These are phyloP conservation scores for Diprion similis DNA, from an alignment of 1,140 invertebrate species.

Conservation along the genomic window DNA sequence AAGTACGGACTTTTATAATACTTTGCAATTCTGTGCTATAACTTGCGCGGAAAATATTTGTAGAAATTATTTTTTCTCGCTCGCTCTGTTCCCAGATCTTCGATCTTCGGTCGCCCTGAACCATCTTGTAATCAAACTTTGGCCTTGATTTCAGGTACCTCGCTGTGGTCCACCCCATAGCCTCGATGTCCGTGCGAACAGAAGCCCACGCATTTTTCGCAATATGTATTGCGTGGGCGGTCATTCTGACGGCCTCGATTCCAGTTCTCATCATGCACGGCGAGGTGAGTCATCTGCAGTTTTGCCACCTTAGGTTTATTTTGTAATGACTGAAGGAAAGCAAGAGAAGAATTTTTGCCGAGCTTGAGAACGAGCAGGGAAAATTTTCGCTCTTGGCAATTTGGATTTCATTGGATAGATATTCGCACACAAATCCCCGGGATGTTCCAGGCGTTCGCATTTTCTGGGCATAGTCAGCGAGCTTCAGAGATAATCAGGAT, in stretches of 20 bases:
- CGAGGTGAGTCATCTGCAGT: slow-evolving; percentile 72
- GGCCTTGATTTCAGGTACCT: slow-evolving; percentile 68
- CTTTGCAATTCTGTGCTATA: too few species aligned
- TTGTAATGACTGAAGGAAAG: slow-evolving; percentile 47
- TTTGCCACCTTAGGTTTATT: slow-evolving; percentile 56
- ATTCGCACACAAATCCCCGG: too few species aligned
- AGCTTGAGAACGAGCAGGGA: not conserved
- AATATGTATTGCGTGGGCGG: slow-evolving; percentile 81
- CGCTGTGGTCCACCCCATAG: slow-evolving; percentile 93
- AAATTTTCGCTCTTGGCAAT: too few species aligned
- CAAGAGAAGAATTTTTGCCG: not conserved
- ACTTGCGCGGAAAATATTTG: too few species aligned
- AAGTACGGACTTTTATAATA: too few species aligned
- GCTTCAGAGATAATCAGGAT: too few species aligned
- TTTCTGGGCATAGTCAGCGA: too few species aligned
- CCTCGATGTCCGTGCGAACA: slow-evolving; percentile 87
- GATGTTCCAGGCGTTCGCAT: too few species aligned
- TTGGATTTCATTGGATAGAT: too few species aligned
- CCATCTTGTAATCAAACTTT: not conserved
- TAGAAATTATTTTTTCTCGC: too few species aligned
- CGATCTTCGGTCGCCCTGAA: too few species aligned
- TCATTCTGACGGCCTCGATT: slow-evolving; percentile 78
- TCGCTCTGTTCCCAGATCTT: too few species aligned
- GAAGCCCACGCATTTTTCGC: slow-evolving; percentile 84
- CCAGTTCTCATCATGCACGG: slow-evolving; percentile 83